A percentile compares a stretch with the other conserved stretches of the same genome.
phyloP scores from a whole-genome alignment of 2,888 invertebrate species.

The Andrena trimmerana region DNA sequence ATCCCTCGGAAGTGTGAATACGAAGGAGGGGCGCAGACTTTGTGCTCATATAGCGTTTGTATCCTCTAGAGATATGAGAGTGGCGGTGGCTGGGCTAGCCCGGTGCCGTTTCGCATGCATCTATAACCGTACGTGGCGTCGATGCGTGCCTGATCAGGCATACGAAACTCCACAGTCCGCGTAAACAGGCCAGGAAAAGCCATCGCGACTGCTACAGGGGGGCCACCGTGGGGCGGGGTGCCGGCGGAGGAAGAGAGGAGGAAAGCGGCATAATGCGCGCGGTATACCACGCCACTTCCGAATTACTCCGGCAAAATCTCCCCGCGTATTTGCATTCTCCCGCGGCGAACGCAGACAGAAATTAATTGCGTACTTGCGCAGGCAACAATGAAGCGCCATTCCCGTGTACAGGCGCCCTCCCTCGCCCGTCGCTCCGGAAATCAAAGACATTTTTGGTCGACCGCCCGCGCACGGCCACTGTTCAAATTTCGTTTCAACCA shows the following conservation, averaged over 20 bases:
- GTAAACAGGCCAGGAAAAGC: constrained; percentile 70
- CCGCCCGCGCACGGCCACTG: constrained; percentile 55
- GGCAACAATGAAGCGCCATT: constrained; percentile 78
- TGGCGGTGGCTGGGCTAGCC: not conserved
- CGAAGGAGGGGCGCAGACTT: constrained; percentile 43
- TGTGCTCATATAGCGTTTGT: constrained; percentile 39
- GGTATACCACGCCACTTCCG: constrained; percentile 82
- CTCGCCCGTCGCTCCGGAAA: constrained; percentile 68
- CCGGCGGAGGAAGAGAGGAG: constrained; percentile 51
- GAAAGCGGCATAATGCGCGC: constrained; percentile 81
- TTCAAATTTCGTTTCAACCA: constrained; percentile 62
- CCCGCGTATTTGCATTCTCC: constrained; percentile 80
- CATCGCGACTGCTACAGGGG: constrained; percentile 37
- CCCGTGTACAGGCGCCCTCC: constrained; percentile 64
- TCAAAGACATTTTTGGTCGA: constrained; percentile 76
- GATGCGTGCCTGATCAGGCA: constrained; percentile 58
- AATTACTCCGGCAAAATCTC: constrained; percentile 82
- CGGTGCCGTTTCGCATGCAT: constrained; percentile 6
- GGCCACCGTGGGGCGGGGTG: constrained; percentile 14
- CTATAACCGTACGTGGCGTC: constrained; percentile 28
- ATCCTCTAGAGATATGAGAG: constrained; percentile 28
- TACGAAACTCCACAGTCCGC: constrained; percentile 57
- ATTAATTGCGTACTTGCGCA: constrained; percentile 83
- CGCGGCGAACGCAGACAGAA: constrained; percentile 78
- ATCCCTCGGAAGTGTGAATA: constrained; percentile 34